These are phyloP conservation scores for Heterodera filipjevi DNA, from an alignment of 2,888 invertebrate genomes.

Conservation along the genomic window DNA sequence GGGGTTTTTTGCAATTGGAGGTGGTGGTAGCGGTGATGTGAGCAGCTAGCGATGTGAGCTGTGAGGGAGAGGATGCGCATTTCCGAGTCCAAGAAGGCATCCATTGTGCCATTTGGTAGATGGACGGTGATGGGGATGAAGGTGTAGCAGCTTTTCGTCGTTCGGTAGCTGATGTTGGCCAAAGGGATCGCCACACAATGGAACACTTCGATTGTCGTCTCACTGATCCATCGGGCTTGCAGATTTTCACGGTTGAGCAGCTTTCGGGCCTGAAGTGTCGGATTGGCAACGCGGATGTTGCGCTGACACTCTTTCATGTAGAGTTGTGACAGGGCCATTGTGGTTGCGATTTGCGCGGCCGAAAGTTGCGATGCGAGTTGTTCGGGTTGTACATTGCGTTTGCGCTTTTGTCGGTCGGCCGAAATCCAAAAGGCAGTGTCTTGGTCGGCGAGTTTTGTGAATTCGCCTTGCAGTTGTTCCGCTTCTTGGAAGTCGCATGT, in stretches of 20 bases:
- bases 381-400: background rate
- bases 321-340: background rate
- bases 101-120: background rate
- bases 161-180: background rate
- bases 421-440: background rate
- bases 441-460: background rate
- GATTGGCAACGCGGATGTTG: background rate
- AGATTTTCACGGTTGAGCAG: background rate
- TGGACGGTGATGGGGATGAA: background rate
- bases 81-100: conserved; percentile 7
- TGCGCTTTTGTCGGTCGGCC: background rate
- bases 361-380: background rate
- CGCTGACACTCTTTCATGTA: background rate
- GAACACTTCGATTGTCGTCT: conserved; percentile 8
- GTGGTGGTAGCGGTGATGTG: background rate
- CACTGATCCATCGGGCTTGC: background rate
- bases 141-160: background rate
- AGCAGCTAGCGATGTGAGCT: background rate
- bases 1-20: background rate
- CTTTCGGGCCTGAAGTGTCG: background rate
- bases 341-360: background rate
- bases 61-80: background rate
- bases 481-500: background rate
- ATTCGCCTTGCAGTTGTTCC: background rate
- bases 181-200: background rate